Evolutionary conservation across 1,140 invertebrate species (phyloP).

Genomic region (Pararge aegeria): DNA sequence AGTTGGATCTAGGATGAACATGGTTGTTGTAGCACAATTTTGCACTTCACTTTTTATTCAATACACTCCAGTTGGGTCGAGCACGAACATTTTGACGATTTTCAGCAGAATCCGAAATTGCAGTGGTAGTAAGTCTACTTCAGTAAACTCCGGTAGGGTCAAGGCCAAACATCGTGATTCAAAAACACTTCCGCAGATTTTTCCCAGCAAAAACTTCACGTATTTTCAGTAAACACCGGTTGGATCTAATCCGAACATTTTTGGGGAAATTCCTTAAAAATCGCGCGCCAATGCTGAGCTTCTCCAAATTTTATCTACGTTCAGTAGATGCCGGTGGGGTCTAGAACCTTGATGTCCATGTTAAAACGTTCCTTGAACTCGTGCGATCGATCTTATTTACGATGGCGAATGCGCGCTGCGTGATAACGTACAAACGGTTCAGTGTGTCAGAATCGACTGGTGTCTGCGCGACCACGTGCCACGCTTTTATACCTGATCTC

Average conservation of each 20-base stretch:
- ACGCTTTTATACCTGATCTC: conserved; percentile 65
- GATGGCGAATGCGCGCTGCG: conserved; percentile 49
- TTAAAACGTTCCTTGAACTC: conserved; percentile 48
- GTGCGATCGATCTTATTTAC: conserved; percentile 72
- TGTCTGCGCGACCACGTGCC: conserved; percentile 65
- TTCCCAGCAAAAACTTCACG: background rate
- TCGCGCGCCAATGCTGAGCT: conserved; percentile 4
- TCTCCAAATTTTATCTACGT: conserved; percentile 30
- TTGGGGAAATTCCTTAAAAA: conserved; percentile 25
- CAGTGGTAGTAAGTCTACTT: conserved; percentile 21
- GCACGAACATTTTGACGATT: conserved; percentile 54
- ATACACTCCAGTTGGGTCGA: conserved; percentile 65
- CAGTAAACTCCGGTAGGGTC: conserved; percentile 68
- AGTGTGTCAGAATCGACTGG: conserved; percentile 59
- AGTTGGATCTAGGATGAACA: conserved; percentile 61
- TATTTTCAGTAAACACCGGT: conserved; percentile 49
- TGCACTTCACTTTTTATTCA: conserved; percentile 44
- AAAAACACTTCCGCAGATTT: conserved; percentile 4
- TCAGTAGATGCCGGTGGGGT: conserved; percentile 71
- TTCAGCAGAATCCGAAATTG: conserved; percentile 15
- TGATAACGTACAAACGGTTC: conserved; percentile 50
- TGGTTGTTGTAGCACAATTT: conserved; percentile 47
- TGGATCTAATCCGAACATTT: conserved; percentile 43
- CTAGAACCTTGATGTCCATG: conserved; percentile 70
- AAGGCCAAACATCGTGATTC: conserved; percentile 56